Evolutionary conservation across 2,888 invertebrate genomes (phyloP), one percentile per base, ranked within the genome.

Genomic region (Atherix ibis): DNA sequence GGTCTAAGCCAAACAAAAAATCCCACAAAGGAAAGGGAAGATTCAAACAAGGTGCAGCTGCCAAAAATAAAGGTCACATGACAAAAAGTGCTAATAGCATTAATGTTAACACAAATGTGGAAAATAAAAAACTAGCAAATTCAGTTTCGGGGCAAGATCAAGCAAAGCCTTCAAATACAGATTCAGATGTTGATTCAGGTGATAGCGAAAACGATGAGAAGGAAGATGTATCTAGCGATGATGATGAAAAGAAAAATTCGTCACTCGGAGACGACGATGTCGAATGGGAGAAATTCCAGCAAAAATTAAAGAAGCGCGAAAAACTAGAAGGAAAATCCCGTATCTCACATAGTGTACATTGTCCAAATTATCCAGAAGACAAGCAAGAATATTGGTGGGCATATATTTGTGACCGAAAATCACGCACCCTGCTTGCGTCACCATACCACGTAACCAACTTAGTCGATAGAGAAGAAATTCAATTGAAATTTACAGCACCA

Each of bases 381-480:
- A 92, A 98, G 58, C 94, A 94, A 58, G 98, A 99, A 63, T 95
- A 84, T 64, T 99, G 98, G 97, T 99, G 97, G 95, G 81, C 95
- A 44, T 98, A 97, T 61, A 82, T 98, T 47, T 85, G 87, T 63
- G 97, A 99, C 65, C 76, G 88, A 49, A 95, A 91, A 64, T 84
- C 83, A 44, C 80, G 79, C 54, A 81, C 84, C 41, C 65, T 99
- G 47, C 72, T 95, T 44, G 89, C 95, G 32, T 81, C 88, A 45
- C 95, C 97, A 27, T 82, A 84, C 54, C 83, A 92, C 54, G 78
- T 97, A 41, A 95, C 95, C 35, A 88, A 87, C 58, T 73, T 99
- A 40, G 82, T 88, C 29, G 74, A 78, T 50, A 66, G 75, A 46
- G 91, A 92, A 65, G 89, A 89, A 66, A 78, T 94, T 45, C 88